Conservation (phyloP, 2,797 vertebrate species). For the Lacerta agilis region DNA sequence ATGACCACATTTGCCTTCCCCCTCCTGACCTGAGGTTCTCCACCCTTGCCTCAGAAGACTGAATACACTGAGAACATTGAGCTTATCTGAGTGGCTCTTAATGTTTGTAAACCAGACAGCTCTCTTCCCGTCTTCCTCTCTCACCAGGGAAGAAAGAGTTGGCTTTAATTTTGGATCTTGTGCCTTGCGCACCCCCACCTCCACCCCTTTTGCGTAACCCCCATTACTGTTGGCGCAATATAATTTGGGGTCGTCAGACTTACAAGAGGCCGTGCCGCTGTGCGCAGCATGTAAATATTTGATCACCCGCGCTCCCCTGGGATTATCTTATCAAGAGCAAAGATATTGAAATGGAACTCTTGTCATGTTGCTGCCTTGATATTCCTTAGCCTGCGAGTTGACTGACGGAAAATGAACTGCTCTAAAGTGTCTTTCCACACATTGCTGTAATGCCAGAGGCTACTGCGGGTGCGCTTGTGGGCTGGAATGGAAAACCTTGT, state of each 20-base stretch:
- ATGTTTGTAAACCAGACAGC: rapidly evolving
- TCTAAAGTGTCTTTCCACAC: constrained; percentile 64
- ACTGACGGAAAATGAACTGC: constrained; percentile 73
- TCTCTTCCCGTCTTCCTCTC: neutral
- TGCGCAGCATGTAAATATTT: constrained; percentile 67
- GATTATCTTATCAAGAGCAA: constrained; percentile 74
- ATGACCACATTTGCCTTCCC: too few relatives aligned
- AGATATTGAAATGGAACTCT: constrained; percentile 73
- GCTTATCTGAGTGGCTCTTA: constrained; percentile 32
- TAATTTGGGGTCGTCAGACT: constrained; percentile 69
- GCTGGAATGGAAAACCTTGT: constrained; percentile 52
- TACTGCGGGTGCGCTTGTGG: constrained; percentile 26
- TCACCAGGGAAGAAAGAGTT: constrained; percentile 40
- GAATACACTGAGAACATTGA: constrained; percentile 47
- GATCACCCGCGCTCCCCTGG: constrained; percentile 62
- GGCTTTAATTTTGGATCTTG: constrained; percentile 20
- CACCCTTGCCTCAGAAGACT: constrained; percentile 12
- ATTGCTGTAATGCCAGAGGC: constrained; percentile 72
- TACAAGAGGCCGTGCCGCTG: constrained; percentile 57
- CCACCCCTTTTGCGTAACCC: constrained; percentile 20
- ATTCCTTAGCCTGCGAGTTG: constrained; percentile 64
- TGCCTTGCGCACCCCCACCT: constrained; percentile 36
- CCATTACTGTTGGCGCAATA: constrained; percentile 57
- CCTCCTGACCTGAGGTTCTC: too few relatives aligned
- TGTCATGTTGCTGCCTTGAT: constrained; percentile 72